These are phyloP conservation scores for Propithecus coquereli DNA, from an alignment of 2,113 vertebrate species.

Conservation along the genomic window DNA sequence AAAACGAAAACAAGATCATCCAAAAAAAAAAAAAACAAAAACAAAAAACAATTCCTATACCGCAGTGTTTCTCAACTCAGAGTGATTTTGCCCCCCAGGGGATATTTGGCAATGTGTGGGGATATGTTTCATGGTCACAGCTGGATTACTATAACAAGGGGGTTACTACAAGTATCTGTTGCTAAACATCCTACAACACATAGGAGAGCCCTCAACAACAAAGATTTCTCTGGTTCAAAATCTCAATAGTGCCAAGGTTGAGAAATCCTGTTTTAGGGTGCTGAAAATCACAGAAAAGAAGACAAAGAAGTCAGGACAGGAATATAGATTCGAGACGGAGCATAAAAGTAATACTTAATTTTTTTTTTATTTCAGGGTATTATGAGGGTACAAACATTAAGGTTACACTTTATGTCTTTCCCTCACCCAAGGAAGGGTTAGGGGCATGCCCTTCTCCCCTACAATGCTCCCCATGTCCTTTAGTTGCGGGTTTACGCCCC, in stretches of 20 bases:
- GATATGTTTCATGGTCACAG: background rate
- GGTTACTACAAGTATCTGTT: background rate
- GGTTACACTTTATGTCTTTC: too few species aligned
- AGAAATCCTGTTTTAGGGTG: background rate
- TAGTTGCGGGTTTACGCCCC: too few species aligned
- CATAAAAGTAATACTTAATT: background rate
- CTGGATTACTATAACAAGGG: background rate
- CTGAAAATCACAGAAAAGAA: background rate
- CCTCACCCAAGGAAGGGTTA: too few species aligned
- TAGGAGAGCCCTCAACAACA: background rate
- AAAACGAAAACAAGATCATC: background rate
- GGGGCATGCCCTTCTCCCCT: too few species aligned
- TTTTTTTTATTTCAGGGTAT: too few species aligned
- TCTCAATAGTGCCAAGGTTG: background rate
- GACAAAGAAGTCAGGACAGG: background rate
- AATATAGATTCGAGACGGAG: background rate
- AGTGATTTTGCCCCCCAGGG: background rate
- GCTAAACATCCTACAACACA: background rate
- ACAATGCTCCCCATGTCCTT: too few species aligned
- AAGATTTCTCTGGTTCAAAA: conserved; percentile 10
- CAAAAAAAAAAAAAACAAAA: background rate
- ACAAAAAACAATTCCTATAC: too few species aligned
- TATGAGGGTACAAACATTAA: too few species aligned
- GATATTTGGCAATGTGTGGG: conserved; percentile 26
- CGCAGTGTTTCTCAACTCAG: background rate